A percentile compares a stretch with the other conserved stretches of the same genome.
Evolutionary conservation across 2,113 vertebrate species (phyloP).

Genomic region (Mus pahari): DNA sequence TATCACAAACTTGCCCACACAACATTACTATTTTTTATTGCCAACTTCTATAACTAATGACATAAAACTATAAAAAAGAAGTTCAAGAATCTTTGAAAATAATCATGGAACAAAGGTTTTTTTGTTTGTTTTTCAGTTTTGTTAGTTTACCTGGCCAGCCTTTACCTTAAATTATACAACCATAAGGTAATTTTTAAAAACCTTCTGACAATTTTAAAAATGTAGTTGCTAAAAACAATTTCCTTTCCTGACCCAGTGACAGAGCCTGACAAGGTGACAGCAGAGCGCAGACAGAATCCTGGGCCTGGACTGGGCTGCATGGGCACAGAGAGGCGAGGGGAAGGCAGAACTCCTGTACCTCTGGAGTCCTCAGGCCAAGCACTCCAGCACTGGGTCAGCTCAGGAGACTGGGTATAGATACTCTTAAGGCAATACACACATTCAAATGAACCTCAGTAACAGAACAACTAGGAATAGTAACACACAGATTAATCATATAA

Average conservation of each 20-base stretch:
- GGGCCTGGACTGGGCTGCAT: no score
- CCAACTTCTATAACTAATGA: not conserved
- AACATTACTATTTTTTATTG: conserved; percentile 12
- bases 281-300: not conserved
- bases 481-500: not conserved
- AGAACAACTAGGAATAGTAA: not conserved
- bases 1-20: conserved; percentile 17
- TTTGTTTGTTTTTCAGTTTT: not conserved
- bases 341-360: not conserved
- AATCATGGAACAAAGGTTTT: not conserved
- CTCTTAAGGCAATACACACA: not conserved
- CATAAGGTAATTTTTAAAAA: conserved; percentile 7
- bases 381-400: not conserved
- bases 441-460: not conserved
- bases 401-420: not conserved
- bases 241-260: not conserved
- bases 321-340: not conserved
- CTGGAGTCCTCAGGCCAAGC: not conserved
- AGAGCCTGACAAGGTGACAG: not conserved
- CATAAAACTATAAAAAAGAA: conserved; percentile 27
- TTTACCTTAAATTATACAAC: conserved; percentile 35
- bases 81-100: not conserved
- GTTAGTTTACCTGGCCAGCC: conserved; percentile 22
- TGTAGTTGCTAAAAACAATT: not conserved
- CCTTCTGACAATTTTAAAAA: not conserved